Evolutionary conservation across 2,797 vertebrate species (phyloP).

Genomic region (Poeciliopsis gracilis): DNA sequence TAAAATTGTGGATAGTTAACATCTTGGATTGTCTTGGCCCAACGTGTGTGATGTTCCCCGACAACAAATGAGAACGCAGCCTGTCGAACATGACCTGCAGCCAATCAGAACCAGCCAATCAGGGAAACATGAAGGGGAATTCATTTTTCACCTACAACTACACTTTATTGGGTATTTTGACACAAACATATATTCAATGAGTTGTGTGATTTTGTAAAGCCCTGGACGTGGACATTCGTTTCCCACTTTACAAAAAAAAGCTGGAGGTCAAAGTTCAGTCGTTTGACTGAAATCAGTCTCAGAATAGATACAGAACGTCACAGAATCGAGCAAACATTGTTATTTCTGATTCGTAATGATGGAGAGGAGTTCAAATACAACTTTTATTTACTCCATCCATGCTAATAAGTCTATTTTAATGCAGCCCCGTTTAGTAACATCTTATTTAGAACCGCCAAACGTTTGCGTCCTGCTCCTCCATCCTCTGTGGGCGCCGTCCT

Average conservation of each 20-base stretch:
- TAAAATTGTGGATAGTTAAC: no score
- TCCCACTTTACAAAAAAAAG: background rate
- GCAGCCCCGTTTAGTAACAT: background rate
- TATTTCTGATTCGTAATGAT: background rate
- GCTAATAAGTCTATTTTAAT: background rate
- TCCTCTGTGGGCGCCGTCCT: conserved; percentile 26
- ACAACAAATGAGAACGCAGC: no score
- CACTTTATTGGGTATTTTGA: background rate
- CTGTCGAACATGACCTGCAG: no score
- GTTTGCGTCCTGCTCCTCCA: background rate
- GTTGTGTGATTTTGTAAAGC: background rate
- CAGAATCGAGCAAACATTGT: background rate
- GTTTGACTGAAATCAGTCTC: background rate
- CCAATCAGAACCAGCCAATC: no score
- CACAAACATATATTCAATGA: background rate
- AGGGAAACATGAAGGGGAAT: no score
- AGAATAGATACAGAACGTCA: background rate
- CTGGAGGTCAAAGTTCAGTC: background rate
- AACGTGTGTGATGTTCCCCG: no score
- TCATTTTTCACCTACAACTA: background rate
- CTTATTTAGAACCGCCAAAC: background rate
- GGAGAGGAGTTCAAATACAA: background rate
- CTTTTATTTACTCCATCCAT: background rate
- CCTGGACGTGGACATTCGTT: background rate
- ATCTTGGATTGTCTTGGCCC: no score